Evolutionary conservation across 2,888 invertebrate species (phyloP).

Genomic region (Shargacucullia verbasci): DNA sequence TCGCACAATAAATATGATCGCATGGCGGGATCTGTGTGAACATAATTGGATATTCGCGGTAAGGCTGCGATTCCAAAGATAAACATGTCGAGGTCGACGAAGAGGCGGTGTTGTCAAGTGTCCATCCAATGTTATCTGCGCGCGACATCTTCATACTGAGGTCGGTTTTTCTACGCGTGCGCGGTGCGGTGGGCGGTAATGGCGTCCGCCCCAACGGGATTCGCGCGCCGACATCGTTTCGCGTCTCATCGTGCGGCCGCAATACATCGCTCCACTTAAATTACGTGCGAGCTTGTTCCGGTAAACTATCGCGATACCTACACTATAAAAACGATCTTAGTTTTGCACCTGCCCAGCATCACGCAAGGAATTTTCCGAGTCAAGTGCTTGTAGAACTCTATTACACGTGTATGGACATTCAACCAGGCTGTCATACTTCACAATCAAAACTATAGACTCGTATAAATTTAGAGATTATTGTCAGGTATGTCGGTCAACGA

Average conservation of each 20-base stretch:
- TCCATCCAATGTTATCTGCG: constrained; percentile 80
- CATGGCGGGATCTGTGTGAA: constrained; percentile 71
- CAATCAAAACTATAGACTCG: constrained; percentile 34
- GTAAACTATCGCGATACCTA: constrained; percentile 76
- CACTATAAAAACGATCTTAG: constrained; percentile 69
- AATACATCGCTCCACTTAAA: constrained; percentile 86
- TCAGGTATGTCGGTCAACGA: constrained; percentile 50
- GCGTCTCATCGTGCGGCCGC: constrained; percentile 86
- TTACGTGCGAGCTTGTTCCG: constrained; percentile 84
- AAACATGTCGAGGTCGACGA: constrained; percentile 69
- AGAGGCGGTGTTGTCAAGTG: constrained; percentile 78
- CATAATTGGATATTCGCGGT: constrained; percentile 81
- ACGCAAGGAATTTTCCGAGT: constrained; percentile 39
- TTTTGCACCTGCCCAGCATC: constrained; percentile 56
- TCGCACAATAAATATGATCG: constrained; percentile 70
- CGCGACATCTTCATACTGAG: constrained; percentile 82
- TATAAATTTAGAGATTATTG: constrained; percentile 50
- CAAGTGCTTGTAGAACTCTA: constrained; percentile 44
- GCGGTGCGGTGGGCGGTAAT: constrained; percentile 86
- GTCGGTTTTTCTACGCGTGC: constrained; percentile 85
- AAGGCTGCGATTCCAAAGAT: constrained; percentile 74
- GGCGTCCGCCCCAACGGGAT: constrained; percentile 87
- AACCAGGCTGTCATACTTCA: constrained; percentile 37
- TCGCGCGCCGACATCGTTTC: constrained; percentile 85
- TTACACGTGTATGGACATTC: constrained; percentile 49